These are phyloP conservation scores for Limnodromus scolopaceus DNA, from an alignment of 2,797 vertebrate genomes.

Conservation along the genomic window DNA sequence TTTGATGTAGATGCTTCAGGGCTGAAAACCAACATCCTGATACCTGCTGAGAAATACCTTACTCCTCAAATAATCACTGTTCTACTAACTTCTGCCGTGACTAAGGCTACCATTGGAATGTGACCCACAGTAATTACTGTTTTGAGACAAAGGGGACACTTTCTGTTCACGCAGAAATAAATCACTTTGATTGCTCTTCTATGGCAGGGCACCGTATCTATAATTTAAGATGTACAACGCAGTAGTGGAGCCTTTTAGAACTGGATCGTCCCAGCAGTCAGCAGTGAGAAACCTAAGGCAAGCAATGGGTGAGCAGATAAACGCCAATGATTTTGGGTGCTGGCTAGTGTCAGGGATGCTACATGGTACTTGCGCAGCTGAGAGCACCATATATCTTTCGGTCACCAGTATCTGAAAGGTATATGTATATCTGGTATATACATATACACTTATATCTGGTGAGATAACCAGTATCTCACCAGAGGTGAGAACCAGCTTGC, in stretches of 20 bases:
- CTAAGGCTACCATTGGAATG: background rate
- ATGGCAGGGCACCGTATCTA: background rate
- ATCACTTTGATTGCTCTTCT: constrained; percentile 26
- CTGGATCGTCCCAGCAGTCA: background rate
- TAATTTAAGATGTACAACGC: background rate
- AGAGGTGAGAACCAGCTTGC: background rate
- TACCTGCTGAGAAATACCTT: constrained; percentile 22
- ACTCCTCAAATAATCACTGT: background rate
- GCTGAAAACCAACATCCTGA: background rate
- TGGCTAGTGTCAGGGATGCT: background rate
- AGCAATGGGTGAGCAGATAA: background rate
- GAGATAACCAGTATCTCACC: background rate
- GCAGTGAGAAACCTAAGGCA: background rate
- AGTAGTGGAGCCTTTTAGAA: background rate
- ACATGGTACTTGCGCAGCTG: fast-evolving
- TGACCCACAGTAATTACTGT: background rate
- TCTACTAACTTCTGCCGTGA: background rate
- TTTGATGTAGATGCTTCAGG: background rate
- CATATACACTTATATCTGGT: too few relatives aligned
- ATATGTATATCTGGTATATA: too few relatives aligned
- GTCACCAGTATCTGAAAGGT: background rate
- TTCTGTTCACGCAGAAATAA: constrained; percentile 50
- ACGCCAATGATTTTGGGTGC: background rate
- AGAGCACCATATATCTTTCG: fast-evolving
- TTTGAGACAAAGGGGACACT: background rate